Evolutionary conservation across 2,113 vertebrate species (phyloP).

Genomic region (Malurus alboscapulatus): DNA sequence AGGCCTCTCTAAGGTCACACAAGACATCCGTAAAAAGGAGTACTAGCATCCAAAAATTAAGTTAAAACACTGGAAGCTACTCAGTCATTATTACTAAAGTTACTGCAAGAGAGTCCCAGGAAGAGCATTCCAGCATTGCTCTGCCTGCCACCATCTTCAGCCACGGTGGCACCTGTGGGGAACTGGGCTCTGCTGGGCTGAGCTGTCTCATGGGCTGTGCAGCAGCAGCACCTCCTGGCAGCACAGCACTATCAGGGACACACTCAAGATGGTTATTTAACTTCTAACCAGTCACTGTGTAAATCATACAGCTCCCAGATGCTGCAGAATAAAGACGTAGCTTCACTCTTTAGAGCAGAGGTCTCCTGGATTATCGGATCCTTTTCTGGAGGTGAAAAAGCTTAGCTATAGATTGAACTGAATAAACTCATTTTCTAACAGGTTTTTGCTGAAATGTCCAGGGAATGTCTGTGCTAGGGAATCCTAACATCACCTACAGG

Average conservation of each 20-base stretch:
- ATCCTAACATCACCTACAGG: background rate
- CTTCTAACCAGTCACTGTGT: background rate
- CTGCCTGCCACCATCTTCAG: background rate
- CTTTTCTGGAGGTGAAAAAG: background rate
- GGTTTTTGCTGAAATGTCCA: background rate
- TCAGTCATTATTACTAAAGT: background rate
- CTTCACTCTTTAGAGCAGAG: background rate
- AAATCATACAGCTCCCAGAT: background rate
- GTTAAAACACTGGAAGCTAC: background rate
- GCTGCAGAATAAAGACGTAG: background rate
- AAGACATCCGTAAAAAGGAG: background rate
- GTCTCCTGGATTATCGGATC: background rate
- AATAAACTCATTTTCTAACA: background rate
- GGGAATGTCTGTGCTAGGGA: background rate
- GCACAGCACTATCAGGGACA: background rate
- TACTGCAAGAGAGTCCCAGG: background rate
- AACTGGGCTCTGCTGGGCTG: background rate
- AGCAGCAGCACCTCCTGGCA: background rate
- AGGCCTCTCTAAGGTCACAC: background rate
- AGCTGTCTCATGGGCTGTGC: background rate
- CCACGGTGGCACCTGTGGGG: rapidly evolving
- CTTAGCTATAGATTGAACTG: background rate
- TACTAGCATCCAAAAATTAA: background rate
- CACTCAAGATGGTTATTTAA: background rate
- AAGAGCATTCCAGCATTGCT: background rate